phyloP scores from a whole-genome alignment of 2,888 invertebrate species.

The Amiota mariae region DNA sequence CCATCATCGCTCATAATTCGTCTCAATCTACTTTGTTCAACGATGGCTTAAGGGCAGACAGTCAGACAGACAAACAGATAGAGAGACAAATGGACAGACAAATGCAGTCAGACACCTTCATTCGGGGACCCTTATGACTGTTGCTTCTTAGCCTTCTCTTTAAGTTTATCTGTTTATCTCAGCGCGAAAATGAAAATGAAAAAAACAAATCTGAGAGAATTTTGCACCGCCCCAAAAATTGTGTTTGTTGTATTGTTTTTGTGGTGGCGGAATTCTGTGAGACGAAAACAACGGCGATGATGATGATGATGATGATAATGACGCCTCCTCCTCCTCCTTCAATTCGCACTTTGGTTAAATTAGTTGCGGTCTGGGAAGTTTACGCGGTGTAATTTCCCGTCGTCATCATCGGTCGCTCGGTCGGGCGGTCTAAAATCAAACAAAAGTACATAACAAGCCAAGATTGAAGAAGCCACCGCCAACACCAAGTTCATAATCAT shows the following conservation, averaged over 20 bases:
- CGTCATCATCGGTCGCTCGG: slow-evolving; percentile 26
- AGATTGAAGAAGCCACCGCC: slow-evolving; percentile 66
- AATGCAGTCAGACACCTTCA: slow-evolving; percentile 14
- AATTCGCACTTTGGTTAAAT: slow-evolving; percentile 69
- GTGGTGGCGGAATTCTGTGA: slow-evolving; percentile 25
- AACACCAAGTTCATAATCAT: slow-evolving; percentile 58
- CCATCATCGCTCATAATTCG: slow-evolving; percentile 56
- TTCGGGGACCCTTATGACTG: not conserved
- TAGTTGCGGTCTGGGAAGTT: slow-evolving; percentile 67
- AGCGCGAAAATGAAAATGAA: too few species aligned
- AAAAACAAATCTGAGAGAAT: too few species aligned
- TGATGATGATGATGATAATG: not conserved
- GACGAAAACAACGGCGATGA: not conserved
- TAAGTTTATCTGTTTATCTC: slow-evolving; percentile 40
- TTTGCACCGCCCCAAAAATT: slow-evolving; percentile 35
- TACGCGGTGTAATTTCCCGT: slow-evolving; percentile 67
- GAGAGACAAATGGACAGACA: slow-evolving; percentile 6
- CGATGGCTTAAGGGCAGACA: not conserved
- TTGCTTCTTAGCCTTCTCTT: slow-evolving; percentile 54
- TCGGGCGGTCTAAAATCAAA: slow-evolving; percentile 38
- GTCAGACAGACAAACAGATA: slow-evolving; percentile 1
- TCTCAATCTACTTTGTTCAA: slow-evolving; percentile 21
- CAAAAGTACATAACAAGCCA: slow-evolving; percentile 37
- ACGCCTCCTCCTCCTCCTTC: slow-evolving; percentile 52
- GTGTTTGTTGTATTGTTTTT: slow-evolving; percentile 33